These are phyloP conservation scores for Gymnarchus niloticus DNA, from an alignment of 2,113 vertebrate genomes.

Conservation along the genomic window DNA sequence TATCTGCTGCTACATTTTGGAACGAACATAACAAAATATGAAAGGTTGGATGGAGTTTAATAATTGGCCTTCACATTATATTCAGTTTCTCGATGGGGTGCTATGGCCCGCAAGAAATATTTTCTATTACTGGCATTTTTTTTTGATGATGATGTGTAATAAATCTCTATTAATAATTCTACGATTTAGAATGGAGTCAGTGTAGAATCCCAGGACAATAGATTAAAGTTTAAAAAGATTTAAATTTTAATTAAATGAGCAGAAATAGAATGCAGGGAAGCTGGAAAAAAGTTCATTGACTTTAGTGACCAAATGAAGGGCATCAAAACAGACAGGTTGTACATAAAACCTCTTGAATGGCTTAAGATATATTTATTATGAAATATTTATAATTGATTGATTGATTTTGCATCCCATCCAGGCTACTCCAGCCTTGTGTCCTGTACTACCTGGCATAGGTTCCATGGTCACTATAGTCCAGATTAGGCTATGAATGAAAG, in stretches of 20 bases:
- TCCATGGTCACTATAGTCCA: too few species aligned
- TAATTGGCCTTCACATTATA: not conserved
- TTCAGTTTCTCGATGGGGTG: not conserved
- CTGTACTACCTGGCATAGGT: too few species aligned
- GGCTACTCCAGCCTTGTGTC: too few species aligned
- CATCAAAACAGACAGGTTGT: not conserved
- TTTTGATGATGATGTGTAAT: slow-evolving; percentile 12
- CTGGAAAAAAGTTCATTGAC: not conserved
- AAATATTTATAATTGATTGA: too few species aligned
- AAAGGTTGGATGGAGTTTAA: not conserved
- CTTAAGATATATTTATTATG: not conserved
- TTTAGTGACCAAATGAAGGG: not conserved
- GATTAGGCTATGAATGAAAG: too few species aligned
- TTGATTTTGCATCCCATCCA: too few species aligned
- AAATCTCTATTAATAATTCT: not conserved
- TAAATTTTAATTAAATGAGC: not conserved
- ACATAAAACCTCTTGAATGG: not conserved
- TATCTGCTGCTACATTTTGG: slow-evolving; percentile 15
- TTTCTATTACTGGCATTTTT: slow-evolving; percentile 5
- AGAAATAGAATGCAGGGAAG: not conserved
- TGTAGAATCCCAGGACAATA: not conserved
- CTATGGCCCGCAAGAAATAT: slow-evolving; percentile 7
- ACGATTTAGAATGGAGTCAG: not conserved
- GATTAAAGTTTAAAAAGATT: not conserved
- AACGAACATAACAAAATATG: not conserved